Evolutionary conservation across 2,888 invertebrate genomes (phyloP), one percentile per base, ranked within the genome.

Genomic region (Steinernema carpocapsae): DNA sequence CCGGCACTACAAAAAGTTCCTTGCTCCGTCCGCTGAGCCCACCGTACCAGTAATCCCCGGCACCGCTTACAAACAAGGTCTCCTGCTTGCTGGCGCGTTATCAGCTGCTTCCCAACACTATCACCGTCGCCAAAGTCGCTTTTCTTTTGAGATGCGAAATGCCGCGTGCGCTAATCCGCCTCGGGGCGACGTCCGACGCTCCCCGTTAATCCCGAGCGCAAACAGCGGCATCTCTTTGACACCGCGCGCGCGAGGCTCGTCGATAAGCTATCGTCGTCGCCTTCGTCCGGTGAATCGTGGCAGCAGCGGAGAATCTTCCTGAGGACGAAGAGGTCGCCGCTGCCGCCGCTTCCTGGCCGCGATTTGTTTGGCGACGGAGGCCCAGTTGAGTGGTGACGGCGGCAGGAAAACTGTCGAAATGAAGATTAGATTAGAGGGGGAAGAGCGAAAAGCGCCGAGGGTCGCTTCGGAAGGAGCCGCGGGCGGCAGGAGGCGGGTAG

Each of bases 121-220:
- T 56, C 56, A 56, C 56, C 24, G 56, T 6, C 14, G 43, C 24
- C 22, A n/a, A n/a, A n/a, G n/a, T n/a, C n/a, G n/a, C n/a, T n/a
- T 6, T 26, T 22, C 56, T 26, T 56, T 56, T 56, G 56, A 56
- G 56, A 56, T 22, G 56, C 4, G 7, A 17, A 6, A 56, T 56
- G 56, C 56, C 56, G 56, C 56, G 56, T 56, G 56, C 56, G 56
- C 26, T 56, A 56, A 56, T 56, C 56, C 56, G 56, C 56, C 56
- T 24, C 56, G 56, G 56, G 56, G 56, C 56, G 26, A 43, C 56
- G 14, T 56, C 26, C 56, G 22, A 43, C 56, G 22, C 56, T 24
- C 56, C 56, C 56, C 22, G 56, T 56, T 56, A 56, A 56, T 56
- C 56, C 56, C 56, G 24, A 56, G 12, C 24, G 56, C 56, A 56